Evolutionary conservation across 2,113 vertebrate genomes (phyloP).

Genomic region (Podarcis cretensis): DNA sequence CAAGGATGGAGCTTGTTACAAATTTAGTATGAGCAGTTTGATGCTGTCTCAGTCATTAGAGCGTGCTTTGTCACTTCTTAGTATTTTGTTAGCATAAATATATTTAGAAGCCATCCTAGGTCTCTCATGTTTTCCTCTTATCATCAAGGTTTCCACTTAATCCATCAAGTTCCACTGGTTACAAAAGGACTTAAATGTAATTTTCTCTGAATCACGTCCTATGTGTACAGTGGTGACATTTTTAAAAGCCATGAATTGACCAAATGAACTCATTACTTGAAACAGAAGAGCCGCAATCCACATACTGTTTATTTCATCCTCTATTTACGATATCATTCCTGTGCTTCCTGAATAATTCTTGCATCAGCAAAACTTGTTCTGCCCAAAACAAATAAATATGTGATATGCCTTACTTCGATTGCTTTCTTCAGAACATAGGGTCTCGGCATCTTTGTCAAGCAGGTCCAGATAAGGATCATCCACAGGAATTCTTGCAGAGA

Average conservation of each 20-base stretch:
- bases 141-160: background rate
- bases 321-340: background rate
- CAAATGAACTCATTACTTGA: background rate
- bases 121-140: background rate
- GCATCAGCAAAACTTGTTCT: background rate
- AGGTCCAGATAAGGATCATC: slow-evolving; percentile 34
- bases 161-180: too few relatives aligned
- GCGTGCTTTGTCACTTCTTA: slow-evolving; percentile 21
- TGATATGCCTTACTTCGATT: background rate
- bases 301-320: background rate
- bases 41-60: background rate
- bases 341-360: background rate
- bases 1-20: background rate
- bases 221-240: background rate
- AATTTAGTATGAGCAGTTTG: background rate
- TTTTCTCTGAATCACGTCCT: background rate
- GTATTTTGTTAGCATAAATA: slow-evolving; percentile 27
- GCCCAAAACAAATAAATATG: background rate
- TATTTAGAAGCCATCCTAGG: background rate
- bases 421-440: background rate
- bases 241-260: background rate
- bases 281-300: background rate
- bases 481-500: slow-evolving; percentile 38
- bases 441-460: background rate
- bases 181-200: background rate